These are phyloP conservation scores for Trichonephila clavipes DNA, from an alignment of 1,140 invertebrate species.

Conservation along the genomic window DNA sequence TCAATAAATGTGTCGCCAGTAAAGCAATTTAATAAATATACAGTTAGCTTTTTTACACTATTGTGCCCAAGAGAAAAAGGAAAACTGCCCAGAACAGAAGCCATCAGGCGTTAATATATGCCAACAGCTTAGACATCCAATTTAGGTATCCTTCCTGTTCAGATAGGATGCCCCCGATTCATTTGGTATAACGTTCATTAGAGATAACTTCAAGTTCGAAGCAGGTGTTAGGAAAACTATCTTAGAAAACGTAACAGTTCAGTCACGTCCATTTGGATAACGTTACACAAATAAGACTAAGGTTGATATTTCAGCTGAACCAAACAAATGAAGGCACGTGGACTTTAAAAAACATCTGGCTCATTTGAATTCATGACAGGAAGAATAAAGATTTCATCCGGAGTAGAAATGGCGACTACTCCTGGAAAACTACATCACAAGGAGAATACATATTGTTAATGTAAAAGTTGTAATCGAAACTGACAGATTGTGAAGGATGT, in stretches of 20 bases:
- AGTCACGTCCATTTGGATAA: neutral
- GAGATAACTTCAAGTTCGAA: neutral
- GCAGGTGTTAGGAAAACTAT: neutral
- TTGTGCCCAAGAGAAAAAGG: too few relatives aligned
- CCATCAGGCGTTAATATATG: neutral
- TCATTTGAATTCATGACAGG: neutral
- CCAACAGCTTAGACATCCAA: neutral
- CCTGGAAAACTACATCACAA: neutral
- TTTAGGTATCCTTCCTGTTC: constrained; percentile 28
- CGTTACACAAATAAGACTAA: constrained; percentile 7
- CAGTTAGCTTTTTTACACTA: too few relatives aligned
- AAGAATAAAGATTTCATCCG: neutral
- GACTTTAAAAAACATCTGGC: constrained; percentile 19
- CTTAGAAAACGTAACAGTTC: neutral
- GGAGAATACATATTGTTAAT: too few relatives aligned
- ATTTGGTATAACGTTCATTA: neutral
- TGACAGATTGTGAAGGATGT: neutral
- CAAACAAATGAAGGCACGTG: neutral
- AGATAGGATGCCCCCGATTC: constrained; percentile 20
- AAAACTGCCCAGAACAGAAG: neutral
- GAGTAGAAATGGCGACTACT: neutral
- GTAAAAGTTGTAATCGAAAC: too few relatives aligned
- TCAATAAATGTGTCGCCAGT: too few relatives aligned
- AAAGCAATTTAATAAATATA: too few relatives aligned
- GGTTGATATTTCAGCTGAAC: neutral